Evolutionary conservation across 2,113 vertebrate species (phyloP).

Genomic region (Meriones unguiculatus): DNA sequence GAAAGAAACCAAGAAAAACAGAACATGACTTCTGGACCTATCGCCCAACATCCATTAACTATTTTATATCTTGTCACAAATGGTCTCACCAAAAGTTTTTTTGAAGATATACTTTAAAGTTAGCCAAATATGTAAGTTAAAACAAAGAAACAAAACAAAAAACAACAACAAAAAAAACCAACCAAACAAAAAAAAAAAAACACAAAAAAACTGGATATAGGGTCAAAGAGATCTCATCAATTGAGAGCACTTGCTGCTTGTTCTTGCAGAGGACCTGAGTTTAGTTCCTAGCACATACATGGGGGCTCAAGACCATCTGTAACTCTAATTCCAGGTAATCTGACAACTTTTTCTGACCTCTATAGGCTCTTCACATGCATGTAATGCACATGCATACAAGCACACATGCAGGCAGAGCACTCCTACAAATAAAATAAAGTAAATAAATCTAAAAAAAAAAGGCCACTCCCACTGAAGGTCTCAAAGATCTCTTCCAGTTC

Average conservation of each 20-base stretch:
- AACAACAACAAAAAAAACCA: too few relatives aligned
- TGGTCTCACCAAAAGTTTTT: not conserved
- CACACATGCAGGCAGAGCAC: not conserved
- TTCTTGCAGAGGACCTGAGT: not conserved
- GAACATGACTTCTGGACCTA: not conserved
- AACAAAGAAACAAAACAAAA: not conserved
- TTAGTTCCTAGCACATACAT: not conserved
- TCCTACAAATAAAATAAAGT: not conserved
- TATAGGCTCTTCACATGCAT: too few relatives aligned
- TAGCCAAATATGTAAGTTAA: conserved; percentile 4
- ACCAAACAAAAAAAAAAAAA: too few relatives aligned
- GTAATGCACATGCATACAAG: not conserved
- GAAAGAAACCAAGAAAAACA: not conserved
- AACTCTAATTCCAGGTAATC: not conserved
- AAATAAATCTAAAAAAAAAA: not conserved
- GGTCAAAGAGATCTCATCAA: not conserved
- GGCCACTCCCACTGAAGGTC: not conserved
- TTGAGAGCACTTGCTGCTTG: not conserved
- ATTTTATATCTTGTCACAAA: conserved; percentile 11
- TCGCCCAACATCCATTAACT: not conserved
- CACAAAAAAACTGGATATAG: not conserved
- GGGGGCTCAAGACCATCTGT: not conserved
- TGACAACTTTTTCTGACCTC: not conserved
- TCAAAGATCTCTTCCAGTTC: conserved; percentile 1
- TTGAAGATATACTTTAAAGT: not conserved